These are phyloP conservation scores for Periophthalmus magnuspinnatus DNA, from an alignment of 2,797 vertebrate species.

Conservation along the genomic window DNA sequence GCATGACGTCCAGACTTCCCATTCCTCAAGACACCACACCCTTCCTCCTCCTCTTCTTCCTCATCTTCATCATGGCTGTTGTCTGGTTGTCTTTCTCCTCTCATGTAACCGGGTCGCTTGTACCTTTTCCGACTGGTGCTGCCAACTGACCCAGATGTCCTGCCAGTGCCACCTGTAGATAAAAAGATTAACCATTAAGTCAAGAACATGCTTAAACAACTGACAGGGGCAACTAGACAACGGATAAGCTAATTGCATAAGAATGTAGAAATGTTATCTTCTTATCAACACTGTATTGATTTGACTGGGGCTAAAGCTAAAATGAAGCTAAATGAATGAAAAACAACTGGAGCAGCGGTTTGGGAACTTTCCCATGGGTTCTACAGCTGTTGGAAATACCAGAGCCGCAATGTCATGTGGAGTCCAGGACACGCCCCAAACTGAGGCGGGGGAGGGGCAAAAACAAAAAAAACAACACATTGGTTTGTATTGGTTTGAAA, in stretches of 20 bases:
- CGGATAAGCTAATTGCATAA: constrained; percentile 20
- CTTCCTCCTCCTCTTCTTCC: constrained; percentile 43
- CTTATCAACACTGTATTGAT: neutral
- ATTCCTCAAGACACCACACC: constrained; percentile 34
- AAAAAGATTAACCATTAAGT: constrained; percentile 72
- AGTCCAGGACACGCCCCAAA: constrained; percentile 36
- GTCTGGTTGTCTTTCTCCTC: constrained; percentile 59
- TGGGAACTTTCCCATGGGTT: constrained; percentile 60
- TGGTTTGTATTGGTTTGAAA: neutral
- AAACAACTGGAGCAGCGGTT: constrained; percentile 51
- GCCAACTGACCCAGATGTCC: constrained; percentile 51
- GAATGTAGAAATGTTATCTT: neutral
- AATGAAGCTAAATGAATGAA: constrained; percentile 19
- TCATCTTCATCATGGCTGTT: constrained; percentile 43
- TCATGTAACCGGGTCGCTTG: constrained; percentile 82
- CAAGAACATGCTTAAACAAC: constrained; percentile 21
- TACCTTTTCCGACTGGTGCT: constrained; percentile 68
- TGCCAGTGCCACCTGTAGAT: constrained; percentile 76
- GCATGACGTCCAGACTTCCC: constrained; percentile 43
- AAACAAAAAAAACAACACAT: neutral
- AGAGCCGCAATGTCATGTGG: constrained; percentile 49
- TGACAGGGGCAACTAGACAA: constrained; percentile 13
- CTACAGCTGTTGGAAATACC: constrained; percentile 75
- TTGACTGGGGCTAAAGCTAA: constrained; percentile 16
- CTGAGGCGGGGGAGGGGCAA: constrained; percentile 10